Evolutionary conservation across 2,797 vertebrate genomes (phyloP).

Genomic region (Sebastes flavidus): DNA sequence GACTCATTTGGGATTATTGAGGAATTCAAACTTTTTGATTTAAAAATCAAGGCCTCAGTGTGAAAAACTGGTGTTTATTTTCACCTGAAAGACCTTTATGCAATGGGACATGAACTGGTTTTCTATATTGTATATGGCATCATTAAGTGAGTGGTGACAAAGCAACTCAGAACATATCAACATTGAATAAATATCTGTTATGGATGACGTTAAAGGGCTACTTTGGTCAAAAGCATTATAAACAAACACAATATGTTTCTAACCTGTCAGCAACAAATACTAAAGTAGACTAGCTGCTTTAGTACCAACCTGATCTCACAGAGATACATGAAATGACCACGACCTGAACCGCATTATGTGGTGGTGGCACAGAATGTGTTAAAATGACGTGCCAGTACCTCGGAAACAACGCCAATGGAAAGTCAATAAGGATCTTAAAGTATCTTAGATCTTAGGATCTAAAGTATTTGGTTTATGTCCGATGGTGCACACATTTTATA

Average conservation of each 20-base stretch:
- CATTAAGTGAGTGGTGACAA: background rate
- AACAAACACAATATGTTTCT: background rate
- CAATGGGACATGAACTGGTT: background rate
- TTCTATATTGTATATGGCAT: background rate
- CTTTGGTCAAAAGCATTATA: background rate
- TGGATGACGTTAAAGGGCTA: too few species aligned
- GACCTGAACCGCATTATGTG: too few species aligned
- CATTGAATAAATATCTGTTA: background rate
- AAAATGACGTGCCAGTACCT: too few species aligned
- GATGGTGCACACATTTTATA: background rate
- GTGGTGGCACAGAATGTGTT: too few species aligned
- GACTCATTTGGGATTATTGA: background rate
- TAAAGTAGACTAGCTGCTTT: background rate
- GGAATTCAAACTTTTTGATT: background rate
- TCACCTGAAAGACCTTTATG: background rate
- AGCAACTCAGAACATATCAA: background rate
- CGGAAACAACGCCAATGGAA: too few species aligned
- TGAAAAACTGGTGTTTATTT: background rate
- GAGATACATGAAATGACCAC: too few species aligned
- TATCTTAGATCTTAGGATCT: background rate
- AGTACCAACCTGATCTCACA: background rate
- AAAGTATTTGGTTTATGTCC: background rate
- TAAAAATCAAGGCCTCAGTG: background rate
- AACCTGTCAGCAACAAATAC: background rate
- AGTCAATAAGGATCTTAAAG: too few species aligned